phyloP scores from a whole-genome alignment of 2,113 vertebrate species.

The human (Homo sapiens) region DNA sequence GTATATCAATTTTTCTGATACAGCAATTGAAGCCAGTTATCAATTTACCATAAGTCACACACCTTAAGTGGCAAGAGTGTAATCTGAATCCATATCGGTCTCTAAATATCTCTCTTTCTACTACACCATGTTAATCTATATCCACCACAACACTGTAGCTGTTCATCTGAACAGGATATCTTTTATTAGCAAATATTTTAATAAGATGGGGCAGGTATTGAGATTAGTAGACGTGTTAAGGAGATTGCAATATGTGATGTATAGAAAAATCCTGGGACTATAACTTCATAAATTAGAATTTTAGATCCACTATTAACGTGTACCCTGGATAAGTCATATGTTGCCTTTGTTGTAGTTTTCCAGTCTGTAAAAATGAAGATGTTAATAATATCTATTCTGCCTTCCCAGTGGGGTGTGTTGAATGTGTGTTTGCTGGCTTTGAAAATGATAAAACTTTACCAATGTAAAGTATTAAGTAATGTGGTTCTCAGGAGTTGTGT shows the following conservation, averaged over 20 bases:
- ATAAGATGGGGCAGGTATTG: background rate
- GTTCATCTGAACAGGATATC: background rate
- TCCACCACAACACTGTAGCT: background rate
- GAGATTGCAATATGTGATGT: background rate
- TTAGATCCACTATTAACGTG: background rate
- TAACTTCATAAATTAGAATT: background rate
- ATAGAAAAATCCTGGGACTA: background rate
- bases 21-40: conserved; percentile 20
- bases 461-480: conserved; percentile 34
- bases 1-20: conserved; percentile 22
- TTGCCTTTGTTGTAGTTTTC: conserved; percentile 38
- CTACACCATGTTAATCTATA: background rate
- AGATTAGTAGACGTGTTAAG: background rate
- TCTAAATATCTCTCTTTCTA: background rate
- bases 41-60: background rate
- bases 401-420: background rate
- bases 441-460: conserved; percentile 34
- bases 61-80: background rate
- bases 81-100: background rate
- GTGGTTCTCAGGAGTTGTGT: conserved; percentile 26
- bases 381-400: background rate
- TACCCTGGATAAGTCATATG: background rate
- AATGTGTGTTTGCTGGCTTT: background rate
- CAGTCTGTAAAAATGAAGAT: conserved; percentile 57
- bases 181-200: conserved; percentile 42